Conservation (phyloP, 2,888 invertebrate genomes). For the Pogonocherus hispidulus region DNA sequence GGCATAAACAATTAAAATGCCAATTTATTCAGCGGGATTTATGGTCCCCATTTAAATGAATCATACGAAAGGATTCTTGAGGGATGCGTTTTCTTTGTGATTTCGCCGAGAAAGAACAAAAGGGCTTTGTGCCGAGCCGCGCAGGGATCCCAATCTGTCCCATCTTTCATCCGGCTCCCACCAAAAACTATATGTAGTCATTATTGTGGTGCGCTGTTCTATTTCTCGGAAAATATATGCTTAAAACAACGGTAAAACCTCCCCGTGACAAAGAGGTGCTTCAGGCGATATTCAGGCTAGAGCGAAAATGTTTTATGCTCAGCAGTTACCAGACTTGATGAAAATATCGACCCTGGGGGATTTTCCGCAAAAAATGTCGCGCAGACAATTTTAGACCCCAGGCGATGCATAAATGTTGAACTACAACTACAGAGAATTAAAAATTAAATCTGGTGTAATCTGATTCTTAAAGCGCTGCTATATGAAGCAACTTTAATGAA, state of each 20-base stretch:
- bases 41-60: conserved; percentile 37
- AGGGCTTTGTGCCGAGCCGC: conserved; percentile 23
- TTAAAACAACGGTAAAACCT: neutral
- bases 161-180: conserved; percentile 11
- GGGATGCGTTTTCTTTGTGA: conserved; percentile 32
- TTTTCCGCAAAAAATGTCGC: neutral
- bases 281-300: conserved; percentile 2
- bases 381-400: neutral
- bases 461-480: no score
- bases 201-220: conserved; percentile 10
- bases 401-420: neutral
- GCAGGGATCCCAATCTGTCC: conserved; percentile 16
- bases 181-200: conserved; percentile 27
- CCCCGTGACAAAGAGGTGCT: neutral
- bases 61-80: conserved; percentile 32
- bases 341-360: neutral
- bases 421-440: neutral
- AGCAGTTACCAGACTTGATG: neutral
- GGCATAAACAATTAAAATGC: conserved; percentile 35
- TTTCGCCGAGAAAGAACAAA: conserved; percentile 23
- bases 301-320: conserved; percentile 2
- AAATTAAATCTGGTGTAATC: neutral
- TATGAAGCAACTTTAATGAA: no score
- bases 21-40: conserved; percentile 35
- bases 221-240: conserved; percentile 11